Percentiles rank a stretch among this genome's conserved stretches.
These are phyloP conservation scores for Drosophila asahinai DNA, from an alignment of 1,140 invertebrate species.

Conservation along the genomic window DNA sequence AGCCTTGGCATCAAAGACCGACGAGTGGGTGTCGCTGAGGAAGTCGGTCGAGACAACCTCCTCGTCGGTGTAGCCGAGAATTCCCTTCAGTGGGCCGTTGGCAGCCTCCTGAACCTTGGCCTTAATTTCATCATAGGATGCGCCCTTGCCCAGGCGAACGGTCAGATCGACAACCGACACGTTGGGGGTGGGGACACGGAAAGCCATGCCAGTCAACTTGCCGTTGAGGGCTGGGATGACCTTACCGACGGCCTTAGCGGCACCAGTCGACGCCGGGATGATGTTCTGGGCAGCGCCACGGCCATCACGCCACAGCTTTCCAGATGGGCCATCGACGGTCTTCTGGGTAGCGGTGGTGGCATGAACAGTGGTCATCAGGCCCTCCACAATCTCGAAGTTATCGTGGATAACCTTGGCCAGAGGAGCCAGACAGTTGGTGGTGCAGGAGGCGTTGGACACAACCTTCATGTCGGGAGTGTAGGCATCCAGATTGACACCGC, in stretches of 20 bases:
- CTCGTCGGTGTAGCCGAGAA: constrained; percentile 97
- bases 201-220: constrained; percentile 99
- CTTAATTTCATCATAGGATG: constrained; percentile 96
- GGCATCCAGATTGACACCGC: constrained; percentile 96
- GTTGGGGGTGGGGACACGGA: constrained; percentile 98
- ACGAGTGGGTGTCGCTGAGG: constrained; percentile 93
- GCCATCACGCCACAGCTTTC: constrained; percentile 98
- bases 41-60: constrained; percentile 97
- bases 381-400: constrained; percentile 98
- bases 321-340: constrained; percentile 98
- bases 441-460: constrained; percentile 99
- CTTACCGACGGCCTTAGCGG: constrained; percentile 99
- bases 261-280: constrained; percentile 98
- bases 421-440: constrained; percentile 99
- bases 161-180: constrained; percentile 99
- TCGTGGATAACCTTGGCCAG: constrained; percentile 98
- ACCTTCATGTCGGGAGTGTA: constrained; percentile 94
- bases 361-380: constrained; percentile 99
- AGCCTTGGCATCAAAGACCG: constrained; percentile 97
- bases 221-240: constrained; percentile 97
- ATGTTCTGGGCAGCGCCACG: constrained; percentile 98
- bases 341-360: constrained; percentile 99
- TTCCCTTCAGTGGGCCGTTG: constrained; percentile 93
- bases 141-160: constrained; percentile 90
- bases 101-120: constrained; percentile 94